phyloP scores from a whole-genome alignment of 2,888 invertebrate species.

The Spilarctia lutea region DNA sequence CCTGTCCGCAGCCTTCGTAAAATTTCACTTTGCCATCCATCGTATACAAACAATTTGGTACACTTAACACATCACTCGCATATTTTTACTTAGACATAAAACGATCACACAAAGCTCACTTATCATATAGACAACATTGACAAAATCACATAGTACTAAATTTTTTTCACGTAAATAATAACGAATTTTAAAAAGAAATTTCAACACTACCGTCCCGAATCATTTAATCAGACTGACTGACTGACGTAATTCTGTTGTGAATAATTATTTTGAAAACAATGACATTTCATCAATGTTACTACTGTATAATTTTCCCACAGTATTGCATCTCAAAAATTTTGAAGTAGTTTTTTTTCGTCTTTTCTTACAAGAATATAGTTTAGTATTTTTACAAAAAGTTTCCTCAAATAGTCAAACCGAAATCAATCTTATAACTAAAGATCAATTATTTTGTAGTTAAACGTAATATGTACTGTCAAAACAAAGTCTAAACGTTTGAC shows the following conservation, averaged over 20 bases:
- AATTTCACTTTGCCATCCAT: slow-evolving; percentile 82
- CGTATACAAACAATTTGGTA: slow-evolving; percentile 56
- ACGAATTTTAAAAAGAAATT: slow-evolving; percentile 29
- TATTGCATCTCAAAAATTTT: background rate
- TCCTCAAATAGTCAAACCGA: too few relatives aligned
- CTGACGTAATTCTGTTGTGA: slow-evolving; percentile 26
- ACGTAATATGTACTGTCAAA: background rate
- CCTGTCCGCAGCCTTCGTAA: slow-evolving; percentile 87
- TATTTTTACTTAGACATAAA: slow-evolving; percentile 34
- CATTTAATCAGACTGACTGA: slow-evolving; percentile 53
- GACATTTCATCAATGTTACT: slow-evolving; percentile 37
- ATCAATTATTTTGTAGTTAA: background rate
- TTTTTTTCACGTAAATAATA: slow-evolving; percentile 58
- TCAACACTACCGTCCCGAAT: slow-evolving; percentile 27
- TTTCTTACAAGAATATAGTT: background rate
- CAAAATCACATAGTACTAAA: slow-evolving; percentile 48
- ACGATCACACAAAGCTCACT: slow-evolving; percentile 30
- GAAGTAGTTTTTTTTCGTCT: background rate
- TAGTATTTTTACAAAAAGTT: too few relatives aligned
- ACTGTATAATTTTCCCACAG: background rate
- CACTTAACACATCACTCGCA: slow-evolving; percentile 53
- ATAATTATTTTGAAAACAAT: slow-evolving; percentile 39
- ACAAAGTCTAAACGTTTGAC: background rate
- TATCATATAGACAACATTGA: slow-evolving; percentile 35
- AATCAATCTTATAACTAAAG: too few relatives aligned